Conservation (phyloP, 2,888 invertebrate genomes). For the Drosophila prostipennis region DNA sequence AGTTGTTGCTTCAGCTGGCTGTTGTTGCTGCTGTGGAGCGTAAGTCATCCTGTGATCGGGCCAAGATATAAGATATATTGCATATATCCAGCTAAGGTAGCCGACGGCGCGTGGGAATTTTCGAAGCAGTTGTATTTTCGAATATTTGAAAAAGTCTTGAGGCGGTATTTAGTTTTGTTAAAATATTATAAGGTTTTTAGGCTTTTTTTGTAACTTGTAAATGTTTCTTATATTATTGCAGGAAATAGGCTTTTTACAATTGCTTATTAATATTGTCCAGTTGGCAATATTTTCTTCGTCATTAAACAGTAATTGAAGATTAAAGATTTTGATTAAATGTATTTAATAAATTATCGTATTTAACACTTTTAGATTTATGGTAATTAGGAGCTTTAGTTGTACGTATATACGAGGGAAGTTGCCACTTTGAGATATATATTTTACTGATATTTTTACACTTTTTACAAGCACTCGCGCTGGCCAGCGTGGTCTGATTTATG, state of each 20-base stretch:
- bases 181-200: background rate
- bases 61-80: constrained; percentile 41
- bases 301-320: background rate
- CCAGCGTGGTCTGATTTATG: constrained; percentile 28
- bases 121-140: constrained; percentile 1
- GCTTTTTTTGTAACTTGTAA: background rate
- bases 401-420: constrained; percentile 20
- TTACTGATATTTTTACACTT: constrained; percentile 27
- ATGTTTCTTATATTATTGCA: background rate
- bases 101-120: constrained; percentile 65
- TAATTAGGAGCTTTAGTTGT: constrained; percentile 53
- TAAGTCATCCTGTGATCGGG: constrained; percentile 64
- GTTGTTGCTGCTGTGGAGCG: constrained; percentile 39
- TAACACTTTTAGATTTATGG: constrained; percentile 12
- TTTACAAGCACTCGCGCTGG: constrained; percentile 18
- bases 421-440: constrained; percentile 23
- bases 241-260: constrained; percentile 5
- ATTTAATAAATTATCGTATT: constrained; percentile 18
- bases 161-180: background rate
- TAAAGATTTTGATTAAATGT: background rate
- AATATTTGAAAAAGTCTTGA: background rate
- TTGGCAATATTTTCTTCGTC: background rate
- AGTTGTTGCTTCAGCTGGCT: constrained; percentile 30
- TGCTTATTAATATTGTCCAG: constrained; percentile 1
- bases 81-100: constrained; percentile 42